Conservation (phyloP, 2,888 invertebrate species). For the Eumacrocentrus americanus region DNA sequence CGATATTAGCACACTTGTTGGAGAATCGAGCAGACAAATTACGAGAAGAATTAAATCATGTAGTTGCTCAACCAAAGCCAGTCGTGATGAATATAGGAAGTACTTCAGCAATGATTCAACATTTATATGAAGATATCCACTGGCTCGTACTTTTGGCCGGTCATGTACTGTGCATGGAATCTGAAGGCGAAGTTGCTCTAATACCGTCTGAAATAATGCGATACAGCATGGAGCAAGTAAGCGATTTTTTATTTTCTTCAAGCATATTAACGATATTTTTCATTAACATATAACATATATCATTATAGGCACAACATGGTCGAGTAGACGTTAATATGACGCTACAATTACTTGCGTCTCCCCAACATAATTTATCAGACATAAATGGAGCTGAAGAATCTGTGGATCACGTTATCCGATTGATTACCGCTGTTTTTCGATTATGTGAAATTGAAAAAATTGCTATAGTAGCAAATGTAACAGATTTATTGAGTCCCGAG, state of each 20-base stretch:
- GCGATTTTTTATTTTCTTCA: conserved; percentile 12
- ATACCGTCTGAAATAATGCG: conserved; percentile 72
- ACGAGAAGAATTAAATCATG: conserved; percentile 59
- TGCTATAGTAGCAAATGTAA: conserved; percentile 72
- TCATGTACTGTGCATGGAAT: conserved; percentile 71
- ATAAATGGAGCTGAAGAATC: conserved; percentile 48
- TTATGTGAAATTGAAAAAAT: conserved; percentile 78
- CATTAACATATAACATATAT: not conserved
- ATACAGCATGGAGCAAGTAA: conserved; percentile 67
- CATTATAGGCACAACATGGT: conserved; percentile 44
- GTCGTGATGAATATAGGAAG: too few species aligned
- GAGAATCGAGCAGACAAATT: conserved; percentile 70
- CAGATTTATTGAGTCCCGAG: conserved; percentile 77
- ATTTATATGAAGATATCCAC: conserved; percentile 86
- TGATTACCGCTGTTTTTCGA: conserved; percentile 75
- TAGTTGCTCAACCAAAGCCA: conserved; percentile 41
- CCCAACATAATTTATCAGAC: conserved; percentile 55
- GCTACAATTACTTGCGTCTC: conserved; percentile 63
- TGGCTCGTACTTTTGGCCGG: conserved; percentile 84
- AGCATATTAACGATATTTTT: too few species aligned
- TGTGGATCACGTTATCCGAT: conserved; percentile 63
- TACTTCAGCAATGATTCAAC: conserved; percentile 63
- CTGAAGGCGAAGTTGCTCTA: conserved; percentile 71
- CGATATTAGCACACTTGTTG: conserved; percentile 71
- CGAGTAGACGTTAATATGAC: conserved; percentile 62